Evolutionary conservation across 1,140 invertebrate species (phyloP).

Genomic region (Calephelis nemesis): DNA sequence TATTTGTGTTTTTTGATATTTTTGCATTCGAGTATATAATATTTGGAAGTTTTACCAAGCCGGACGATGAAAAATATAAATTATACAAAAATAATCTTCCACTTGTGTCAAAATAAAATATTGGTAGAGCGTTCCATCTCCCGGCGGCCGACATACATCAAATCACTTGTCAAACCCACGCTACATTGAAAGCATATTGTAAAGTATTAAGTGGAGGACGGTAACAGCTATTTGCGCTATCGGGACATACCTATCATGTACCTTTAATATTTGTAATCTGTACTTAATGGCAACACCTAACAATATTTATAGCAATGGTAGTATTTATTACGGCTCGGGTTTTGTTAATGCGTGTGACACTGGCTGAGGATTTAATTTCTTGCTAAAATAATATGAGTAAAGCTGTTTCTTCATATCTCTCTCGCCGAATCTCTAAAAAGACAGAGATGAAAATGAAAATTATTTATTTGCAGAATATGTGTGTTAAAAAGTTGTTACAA

Average conservation of each 20-base stretch:
- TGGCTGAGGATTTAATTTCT: neutral
- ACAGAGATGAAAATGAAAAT: too few species aligned
- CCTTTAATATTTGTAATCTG: conserved; percentile 16
- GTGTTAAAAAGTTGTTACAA: too few species aligned
- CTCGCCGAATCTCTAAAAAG: neutral
- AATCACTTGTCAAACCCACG: conserved; percentile 27
- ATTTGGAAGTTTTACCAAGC: too few species aligned
- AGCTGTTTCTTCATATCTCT: neutral
- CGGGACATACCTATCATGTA: conserved; percentile 3
- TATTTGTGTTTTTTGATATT: too few species aligned
- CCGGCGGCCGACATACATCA: conserved; percentile 26
- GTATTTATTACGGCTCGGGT: neutral
- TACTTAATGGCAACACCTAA: conserved; percentile 2
- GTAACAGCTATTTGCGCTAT: conserved; percentile 9
- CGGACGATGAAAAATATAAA: too few species aligned
- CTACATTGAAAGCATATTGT: neutral
- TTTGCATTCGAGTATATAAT: too few species aligned
- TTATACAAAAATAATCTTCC: too few species aligned
- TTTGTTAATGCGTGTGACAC: neutral
- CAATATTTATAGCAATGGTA: conserved; percentile 4
- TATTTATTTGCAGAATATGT: too few species aligned
- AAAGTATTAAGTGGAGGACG: conserved; percentile 6
- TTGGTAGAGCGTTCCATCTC: neutral
- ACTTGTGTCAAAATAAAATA: conserved; percentile 13
- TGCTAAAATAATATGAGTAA: neutral